These are phyloP conservation scores for Caenorhabditis sulstoni DNA, from an alignment of 2,888 invertebrate genomes.

Conservation along the genomic window DNA sequence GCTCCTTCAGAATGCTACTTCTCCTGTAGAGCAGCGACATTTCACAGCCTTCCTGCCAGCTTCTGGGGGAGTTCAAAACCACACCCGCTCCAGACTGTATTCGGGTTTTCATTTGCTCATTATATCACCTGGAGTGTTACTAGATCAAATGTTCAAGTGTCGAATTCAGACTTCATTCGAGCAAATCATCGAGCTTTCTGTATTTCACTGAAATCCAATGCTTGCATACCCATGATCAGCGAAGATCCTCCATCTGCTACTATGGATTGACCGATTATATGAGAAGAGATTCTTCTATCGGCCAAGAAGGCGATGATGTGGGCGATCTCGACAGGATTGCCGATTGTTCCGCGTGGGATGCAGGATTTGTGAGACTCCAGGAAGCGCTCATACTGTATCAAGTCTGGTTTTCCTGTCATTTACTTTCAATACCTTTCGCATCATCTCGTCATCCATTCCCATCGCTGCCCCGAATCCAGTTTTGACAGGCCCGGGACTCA, in stretches of 20 bases:
- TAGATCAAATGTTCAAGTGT: no score
- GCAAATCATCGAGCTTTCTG: slow-evolving; percentile 9
- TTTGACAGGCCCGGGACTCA: slow-evolving; percentile 28
- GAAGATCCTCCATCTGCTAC: slow-evolving; percentile 53
- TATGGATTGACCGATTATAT: slow-evolving; percentile 55
- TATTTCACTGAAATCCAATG: slow-evolving; percentile 33
- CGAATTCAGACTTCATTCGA: background rate
- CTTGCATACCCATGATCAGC: slow-evolving; percentile 35
- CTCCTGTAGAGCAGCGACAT: no score
- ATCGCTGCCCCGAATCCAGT: slow-evolving; percentile 42
- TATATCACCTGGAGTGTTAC: no score
- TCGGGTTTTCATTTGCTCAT: no score
- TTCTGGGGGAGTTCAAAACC: no score
- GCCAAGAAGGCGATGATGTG: slow-evolving; percentile 42
- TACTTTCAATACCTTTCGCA: background rate
- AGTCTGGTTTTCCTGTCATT: no score
- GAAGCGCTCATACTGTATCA: slow-evolving; percentile 14
- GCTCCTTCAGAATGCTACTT: no score
- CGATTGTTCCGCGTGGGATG: slow-evolving; percentile 25
- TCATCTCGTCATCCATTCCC: slow-evolving; percentile 12
- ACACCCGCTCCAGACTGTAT: no score
- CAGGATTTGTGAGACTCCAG: slow-evolving; percentile 29
- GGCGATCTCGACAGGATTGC: slow-evolving; percentile 16
- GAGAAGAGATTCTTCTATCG: slow-evolving; percentile 31
- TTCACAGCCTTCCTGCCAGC: no score